Percentiles rank a stretch among this genome's conserved stretches.
These are phyloP conservation scores for Alexandromys fortis DNA, from an alignment of 2,113 vertebrate species.

Conservation along the genomic window DNA sequence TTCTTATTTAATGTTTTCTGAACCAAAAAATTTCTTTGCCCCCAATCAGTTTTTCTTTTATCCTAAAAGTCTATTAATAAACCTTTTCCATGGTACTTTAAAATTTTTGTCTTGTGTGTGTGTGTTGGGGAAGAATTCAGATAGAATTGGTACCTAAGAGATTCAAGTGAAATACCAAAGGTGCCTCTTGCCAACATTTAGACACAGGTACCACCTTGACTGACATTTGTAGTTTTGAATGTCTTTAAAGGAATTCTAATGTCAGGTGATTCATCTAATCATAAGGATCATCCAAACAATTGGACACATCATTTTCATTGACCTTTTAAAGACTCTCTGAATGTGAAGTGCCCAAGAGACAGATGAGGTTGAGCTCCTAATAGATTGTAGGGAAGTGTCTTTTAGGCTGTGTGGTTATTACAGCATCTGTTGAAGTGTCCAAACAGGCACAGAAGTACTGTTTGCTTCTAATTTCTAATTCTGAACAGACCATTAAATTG, in stretches of 20 bases:
- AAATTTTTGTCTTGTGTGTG: not conserved
- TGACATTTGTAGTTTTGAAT: constrained; percentile 5
- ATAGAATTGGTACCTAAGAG: not conserved
- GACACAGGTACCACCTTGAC: not conserved
- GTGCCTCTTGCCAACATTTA: not conserved
- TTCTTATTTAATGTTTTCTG: constrained; percentile 43
- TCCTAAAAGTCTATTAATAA: not conserved
- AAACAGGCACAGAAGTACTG: not conserved
- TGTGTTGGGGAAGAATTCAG: constrained; percentile 18
- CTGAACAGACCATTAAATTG: constrained; percentile 21
- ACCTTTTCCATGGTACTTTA: not conserved
- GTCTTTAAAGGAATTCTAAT: constrained; percentile 34
- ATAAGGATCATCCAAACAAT: constrained; percentile 28
- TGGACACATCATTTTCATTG: constrained; percentile 17
- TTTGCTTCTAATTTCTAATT: constrained; percentile 44
- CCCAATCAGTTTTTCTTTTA: not conserved
- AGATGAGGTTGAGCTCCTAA: not conserved
- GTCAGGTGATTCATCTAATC: constrained; percentile 26
- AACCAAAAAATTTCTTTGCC: not conserved
- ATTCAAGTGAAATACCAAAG: constrained; percentile 17
- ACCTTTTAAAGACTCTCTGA: constrained; percentile 19
- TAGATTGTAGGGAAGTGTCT: not conserved
- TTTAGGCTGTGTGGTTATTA: not conserved
- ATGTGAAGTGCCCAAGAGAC: not conserved
- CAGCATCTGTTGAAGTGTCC: not conserved